Evolutionary conservation across 1,140 invertebrate genomes (phyloP), one percentile per base, ranked within the genome.

Genomic region (Metaphire vulgaris): DNA sequence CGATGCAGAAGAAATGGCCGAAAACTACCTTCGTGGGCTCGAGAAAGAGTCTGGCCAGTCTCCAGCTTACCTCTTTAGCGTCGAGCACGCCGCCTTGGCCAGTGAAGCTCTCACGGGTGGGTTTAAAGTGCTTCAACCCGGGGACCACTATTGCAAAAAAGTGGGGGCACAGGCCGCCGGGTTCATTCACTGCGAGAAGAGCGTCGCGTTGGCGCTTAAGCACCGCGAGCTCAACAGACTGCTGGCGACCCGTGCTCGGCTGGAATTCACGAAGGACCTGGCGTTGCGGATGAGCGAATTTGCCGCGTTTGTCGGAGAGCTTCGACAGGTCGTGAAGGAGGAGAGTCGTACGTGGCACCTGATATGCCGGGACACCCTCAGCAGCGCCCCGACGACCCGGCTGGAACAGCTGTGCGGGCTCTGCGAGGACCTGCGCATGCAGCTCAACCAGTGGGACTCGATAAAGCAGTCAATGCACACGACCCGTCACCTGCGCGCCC

Each of bases 341-440:
- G 85, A 86, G 75, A 82, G 81, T 68, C 69, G 77, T n/a, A 81
- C 81, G 31, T 82, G 81, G 28, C 81, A 85, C 74, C 78, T 77
- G 12, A 81, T 86, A 26, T 82, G 80, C 33, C 83, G 83, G 70
- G 80, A 83, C 33, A 81, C 79, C 76, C 70, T 79, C 2, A 71
- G 77, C 32, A 81, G 82, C 41, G 74, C 81, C 12, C 80, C 81
- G 0, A 79, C 80, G 29, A 85, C 83, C 69, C 85, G 85, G 73
- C 78, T 86, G 30, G 84, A 82, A 68, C 82, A 81, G 77, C 76
- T 86, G 33, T 83, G 82, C 78, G 80, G 81, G 16, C 71, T 86
- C 2, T 85, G 84, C 81, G 85, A 86, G 69, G 85, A 86, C 74
- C 78, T 86, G 41, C 77, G 85, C 0, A 80, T 83, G 16, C 83